Base-by-base conservation (phyloP, 2,888 invertebrate genomes). In the Adelphocoris suturalis region DNA sequence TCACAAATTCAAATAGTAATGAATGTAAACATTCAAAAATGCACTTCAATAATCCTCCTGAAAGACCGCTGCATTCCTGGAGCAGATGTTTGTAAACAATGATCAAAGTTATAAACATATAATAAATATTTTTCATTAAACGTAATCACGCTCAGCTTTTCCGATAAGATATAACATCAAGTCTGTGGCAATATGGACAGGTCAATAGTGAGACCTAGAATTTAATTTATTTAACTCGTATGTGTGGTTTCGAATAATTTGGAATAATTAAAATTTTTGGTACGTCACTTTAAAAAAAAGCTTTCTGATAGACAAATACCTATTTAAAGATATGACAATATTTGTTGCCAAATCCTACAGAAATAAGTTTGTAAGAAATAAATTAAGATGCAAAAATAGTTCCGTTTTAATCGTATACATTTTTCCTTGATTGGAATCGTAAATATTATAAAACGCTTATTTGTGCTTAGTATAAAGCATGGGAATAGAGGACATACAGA, bases 381-480 rank as follows among this genome's bases (percentile, higher is more conserved):
- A 90, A 90, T 90, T 90, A 90, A 84, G 61, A 90, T 90, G 90
- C 90, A 90, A 90, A 90, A 90, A 90, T 90, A 90, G 89, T 90
- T 90, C 68, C 82, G 86, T 90, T 89, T 90, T 86, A 86, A 90
- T 90, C 90, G 90, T 90, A 90, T 90, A 90, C 90, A 87, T 89
- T 89, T 68, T 89, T 89, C 90, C 90, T 86, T 87, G 78, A 88
- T 78, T 90, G 78, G 86, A 89, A 86, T 89, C 88, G 86, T 89
- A 88, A 90, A 81, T 88, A 89, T 89, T 90, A 90, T 84, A 90
- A 90, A 90, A 90, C 87, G 89, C 90, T 90, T 90, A 82, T 84
- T 89, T 89, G 91, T 91, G 91, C 91, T 91, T 89, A 91, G 75
- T 91, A 91, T 91, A 90, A 91, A 91, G 90, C 90, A 89, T 61